Conservation (phyloP, 2,888 invertebrate genomes). For the Eupithecia abbreviata region DNA sequence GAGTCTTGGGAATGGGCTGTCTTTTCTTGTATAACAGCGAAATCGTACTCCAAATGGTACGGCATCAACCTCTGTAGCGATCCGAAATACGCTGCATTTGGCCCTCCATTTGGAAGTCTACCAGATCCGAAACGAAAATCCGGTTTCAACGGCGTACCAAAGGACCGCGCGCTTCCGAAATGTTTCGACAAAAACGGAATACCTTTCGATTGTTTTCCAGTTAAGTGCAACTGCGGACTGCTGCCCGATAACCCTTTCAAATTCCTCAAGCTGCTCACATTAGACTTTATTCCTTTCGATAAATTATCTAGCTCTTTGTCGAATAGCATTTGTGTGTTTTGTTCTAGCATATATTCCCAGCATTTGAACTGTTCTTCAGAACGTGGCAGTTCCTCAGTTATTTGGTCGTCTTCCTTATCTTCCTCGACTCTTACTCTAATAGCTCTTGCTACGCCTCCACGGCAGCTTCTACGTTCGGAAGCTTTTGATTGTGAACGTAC, state of each 20-base stretch:
- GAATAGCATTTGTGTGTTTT: constrained; percentile 93
- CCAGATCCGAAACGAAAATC: constrained; percentile 84
- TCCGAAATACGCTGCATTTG: constrained; percentile 94
- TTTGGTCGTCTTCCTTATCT: constrained; percentile 81
- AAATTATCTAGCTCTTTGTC: constrained; percentile 94
- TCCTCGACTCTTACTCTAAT: constrained; percentile 86
- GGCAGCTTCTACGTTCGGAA: constrained; percentile 82
- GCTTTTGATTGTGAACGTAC: constrained; percentile 74
- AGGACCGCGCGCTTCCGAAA: constrained; percentile 91
- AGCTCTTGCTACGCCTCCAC: constrained; percentile 85
- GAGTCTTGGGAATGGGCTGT: constrained; percentile 87
- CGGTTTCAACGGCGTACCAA: constrained; percentile 86
- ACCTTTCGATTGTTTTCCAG: constrained; percentile 71
- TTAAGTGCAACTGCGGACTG: constrained; percentile 86
- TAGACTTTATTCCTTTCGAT: constrained; percentile 85
- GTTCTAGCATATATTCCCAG: constrained; percentile 97
- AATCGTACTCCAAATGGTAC: constrained; percentile 91
- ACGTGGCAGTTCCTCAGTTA: constrained; percentile 72
- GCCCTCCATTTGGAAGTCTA: constrained; percentile 88
- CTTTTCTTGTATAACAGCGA: constrained; percentile 91
- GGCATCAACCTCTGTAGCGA: constrained; percentile 93
- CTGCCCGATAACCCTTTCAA: constrained; percentile 87
- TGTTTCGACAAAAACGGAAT: constrained; percentile 87
- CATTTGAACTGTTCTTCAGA: constrained; percentile 95
- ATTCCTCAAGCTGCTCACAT: constrained; percentile 80